These are phyloP conservation scores for Cromileptes altivelis DNA, from an alignment of 2,113 vertebrate species.

Conservation along the genomic window DNA sequence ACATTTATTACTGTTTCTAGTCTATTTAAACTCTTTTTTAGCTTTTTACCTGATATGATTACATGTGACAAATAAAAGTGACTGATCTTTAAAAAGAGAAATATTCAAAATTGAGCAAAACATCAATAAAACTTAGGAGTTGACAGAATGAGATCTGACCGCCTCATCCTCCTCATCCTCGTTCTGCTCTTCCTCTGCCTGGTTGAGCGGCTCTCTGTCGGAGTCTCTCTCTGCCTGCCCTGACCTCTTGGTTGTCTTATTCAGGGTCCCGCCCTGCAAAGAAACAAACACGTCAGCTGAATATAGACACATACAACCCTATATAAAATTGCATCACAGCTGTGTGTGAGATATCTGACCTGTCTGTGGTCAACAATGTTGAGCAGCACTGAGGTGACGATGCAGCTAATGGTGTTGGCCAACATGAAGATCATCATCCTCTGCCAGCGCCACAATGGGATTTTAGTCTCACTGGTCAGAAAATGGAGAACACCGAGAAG, in stretches of 20 bases:
- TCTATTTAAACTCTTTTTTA: too few relatives aligned
- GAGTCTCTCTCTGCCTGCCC: constrained; percentile 39
- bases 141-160: constrained; percentile 61
- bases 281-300: neutral
- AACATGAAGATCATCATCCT: constrained; percentile 90
- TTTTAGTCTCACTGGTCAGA: constrained; percentile 83
- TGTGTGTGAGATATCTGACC: constrained; percentile 61
- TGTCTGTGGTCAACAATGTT: constrained; percentile 86
- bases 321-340: too few relatives aligned
- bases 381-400: constrained; percentile 83
- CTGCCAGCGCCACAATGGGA: constrained; percentile 88
- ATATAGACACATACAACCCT: neutral
- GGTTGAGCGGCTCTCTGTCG: constrained; percentile 78
- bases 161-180: constrained; percentile 48
- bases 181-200: constrained; percentile 48
- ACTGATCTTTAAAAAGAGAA: neutral
- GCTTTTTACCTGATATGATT: too few relatives aligned
- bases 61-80: too few relatives aligned
- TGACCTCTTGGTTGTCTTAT: constrained; percentile 84
- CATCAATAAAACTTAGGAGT: constrained; percentile 45
- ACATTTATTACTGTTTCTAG: too few relatives aligned
- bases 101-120: neutral
- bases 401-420: constrained; percentile 85
- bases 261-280: constrained; percentile 84
- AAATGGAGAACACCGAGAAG: neutral